These are phyloP conservation scores for Tetraneura akinire DNA, from an alignment of 1,140 invertebrate species.

Conservation along the genomic window DNA sequence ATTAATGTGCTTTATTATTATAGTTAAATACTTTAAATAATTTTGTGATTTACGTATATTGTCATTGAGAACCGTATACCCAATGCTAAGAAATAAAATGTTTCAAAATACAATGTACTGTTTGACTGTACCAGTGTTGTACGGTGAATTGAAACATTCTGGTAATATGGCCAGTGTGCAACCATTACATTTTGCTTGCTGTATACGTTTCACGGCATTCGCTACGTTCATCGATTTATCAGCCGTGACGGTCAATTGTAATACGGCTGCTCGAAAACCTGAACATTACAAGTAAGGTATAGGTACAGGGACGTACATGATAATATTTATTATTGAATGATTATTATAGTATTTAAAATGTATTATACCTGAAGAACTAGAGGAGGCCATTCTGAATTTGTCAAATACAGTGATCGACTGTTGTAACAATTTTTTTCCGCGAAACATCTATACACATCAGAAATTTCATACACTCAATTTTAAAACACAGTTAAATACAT, in stretches of 20 bases:
- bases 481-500: too few species aligned
- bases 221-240: constrained; percentile 22
- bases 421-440: not conserved
- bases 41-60: too few species aligned
- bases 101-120: too few species aligned
- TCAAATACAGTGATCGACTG: not conserved
- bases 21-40: too few species aligned
- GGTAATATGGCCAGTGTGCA: constrained; percentile 43
- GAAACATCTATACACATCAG: not conserved
- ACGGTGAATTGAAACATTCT: constrained; percentile 44
- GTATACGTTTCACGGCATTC: constrained; percentile 14
- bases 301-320: too few species aligned
- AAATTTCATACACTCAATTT: too few species aligned
- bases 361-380: not conserved
- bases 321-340: too few species aligned
- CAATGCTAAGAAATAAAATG: too few species aligned
- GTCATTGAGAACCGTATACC: too few species aligned
- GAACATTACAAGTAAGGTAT: too few species aligned
- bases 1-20: too few species aligned
- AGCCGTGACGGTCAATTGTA: constrained; percentile 22
- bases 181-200: constrained; percentile 36
- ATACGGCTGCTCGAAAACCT: constrained; percentile 21
- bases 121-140: constrained; percentile 7
- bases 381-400: not conserved
- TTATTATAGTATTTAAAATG: too few species aligned